These are phyloP conservation scores for Apostichopus parvimensis DNA, from an alignment of 35 echinoderm and acorn worm genomes.

Conservation along the genomic window DNA sequence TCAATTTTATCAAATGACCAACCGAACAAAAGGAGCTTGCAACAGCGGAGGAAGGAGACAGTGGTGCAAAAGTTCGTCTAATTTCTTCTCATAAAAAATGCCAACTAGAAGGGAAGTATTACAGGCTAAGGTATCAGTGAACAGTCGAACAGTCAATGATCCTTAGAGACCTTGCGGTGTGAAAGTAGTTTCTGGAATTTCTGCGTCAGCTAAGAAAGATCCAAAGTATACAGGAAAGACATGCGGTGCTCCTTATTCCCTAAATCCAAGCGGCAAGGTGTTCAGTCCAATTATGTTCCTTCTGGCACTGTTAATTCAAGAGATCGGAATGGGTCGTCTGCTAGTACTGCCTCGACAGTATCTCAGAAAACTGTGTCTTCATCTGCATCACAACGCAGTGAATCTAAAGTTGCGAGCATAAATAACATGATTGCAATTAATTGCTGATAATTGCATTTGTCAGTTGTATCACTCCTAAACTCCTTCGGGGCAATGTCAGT, in stretches of 20 bases:
- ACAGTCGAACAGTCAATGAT: not conserved
- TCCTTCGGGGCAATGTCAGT: too few species aligned
- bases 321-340: conserved; percentile 45
- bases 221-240: conserved; percentile 10
- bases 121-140: not conserved
- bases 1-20: not conserved
- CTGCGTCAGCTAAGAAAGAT: not conserved
- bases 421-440: too few species aligned
- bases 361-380: conserved; percentile 41
- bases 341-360: conserved; percentile 55
- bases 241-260: not conserved
- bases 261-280: not conserved
- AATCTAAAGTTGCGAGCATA: not conserved
- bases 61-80: not conserved
- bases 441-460: too few species aligned
- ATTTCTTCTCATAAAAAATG: conserved; percentile 39
- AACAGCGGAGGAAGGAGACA: not conserved
- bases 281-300: not conserved
- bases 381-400: conserved; percentile 13
- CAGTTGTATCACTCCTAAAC: too few species aligned
- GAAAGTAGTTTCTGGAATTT: not conserved
- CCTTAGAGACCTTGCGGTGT: conserved; percentile 24
- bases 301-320: not conserved
- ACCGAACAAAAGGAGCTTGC: not conserved
- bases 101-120: not conserved